Conservation (phyloP, 2,113 vertebrate genomes). For the Fulica atra region DNA sequence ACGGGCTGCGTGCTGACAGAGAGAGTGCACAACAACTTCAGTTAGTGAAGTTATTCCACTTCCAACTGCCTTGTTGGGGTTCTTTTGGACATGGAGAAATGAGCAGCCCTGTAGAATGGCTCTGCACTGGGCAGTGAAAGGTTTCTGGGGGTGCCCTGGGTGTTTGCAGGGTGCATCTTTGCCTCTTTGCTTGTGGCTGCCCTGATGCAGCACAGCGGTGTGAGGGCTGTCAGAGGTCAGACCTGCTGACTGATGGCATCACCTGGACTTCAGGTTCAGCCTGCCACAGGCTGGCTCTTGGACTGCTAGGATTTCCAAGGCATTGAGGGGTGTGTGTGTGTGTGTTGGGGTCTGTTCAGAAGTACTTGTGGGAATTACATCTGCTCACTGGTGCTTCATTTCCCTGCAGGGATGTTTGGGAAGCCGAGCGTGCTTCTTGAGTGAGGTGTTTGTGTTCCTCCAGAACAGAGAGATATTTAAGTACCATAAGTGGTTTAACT, state of each 20-base stretch:
- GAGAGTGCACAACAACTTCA: neutral
- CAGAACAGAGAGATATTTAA: neutral
- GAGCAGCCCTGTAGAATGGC: neutral
- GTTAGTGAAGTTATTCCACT: neutral
- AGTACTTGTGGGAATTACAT: neutral
- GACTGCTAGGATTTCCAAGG: neutral
- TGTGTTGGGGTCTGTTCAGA: neutral
- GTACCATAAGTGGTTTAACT: neutral
- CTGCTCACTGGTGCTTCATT: neutral
- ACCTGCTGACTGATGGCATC: neutral
- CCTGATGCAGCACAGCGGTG: neutral
- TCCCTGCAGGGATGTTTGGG: neutral
- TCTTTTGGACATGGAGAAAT: neutral
- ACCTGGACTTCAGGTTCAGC: neutral
- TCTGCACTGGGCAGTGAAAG: neutral
- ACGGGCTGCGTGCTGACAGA: fast-evolving
- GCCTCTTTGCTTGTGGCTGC: neutral
- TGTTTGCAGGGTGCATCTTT: neutral
- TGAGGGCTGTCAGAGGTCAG: fast-evolving
- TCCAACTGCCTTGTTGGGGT: neutral
- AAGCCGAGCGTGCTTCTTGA: neutral
- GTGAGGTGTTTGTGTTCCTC: fast-evolving
- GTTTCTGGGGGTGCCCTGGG: neutral
- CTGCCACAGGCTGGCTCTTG: neutral
- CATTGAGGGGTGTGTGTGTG: no score